Base-by-base conservation (phyloP, 1,140 invertebrate genomes). In the Reticulitermes speratus region DNA sequence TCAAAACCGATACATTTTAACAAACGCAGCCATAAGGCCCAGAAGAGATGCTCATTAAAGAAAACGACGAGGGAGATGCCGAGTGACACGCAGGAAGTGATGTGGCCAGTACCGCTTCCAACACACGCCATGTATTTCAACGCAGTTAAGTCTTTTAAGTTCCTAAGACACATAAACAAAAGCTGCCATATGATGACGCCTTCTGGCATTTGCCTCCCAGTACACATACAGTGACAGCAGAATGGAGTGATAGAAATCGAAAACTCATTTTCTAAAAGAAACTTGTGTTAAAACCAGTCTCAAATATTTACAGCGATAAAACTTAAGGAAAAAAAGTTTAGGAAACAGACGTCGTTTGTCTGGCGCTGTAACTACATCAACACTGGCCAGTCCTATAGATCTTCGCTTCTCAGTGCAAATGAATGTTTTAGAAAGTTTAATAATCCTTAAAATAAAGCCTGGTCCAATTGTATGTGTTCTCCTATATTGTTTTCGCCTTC, bases 251-350 rank as follows among this genome's bases (percentile, higher is more conserved):
- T 65, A 65, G 59, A 65, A 65, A 65, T 65, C 59, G 59, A 65
- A 65, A 65, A 65, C 59, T 65, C 59, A 65, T 65, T 65, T 65
- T 65, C 59, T 65, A 65, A 65, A 65, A 65, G 59, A 65, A 65
- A 65, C 59, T 65, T 65, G 59, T 65, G 59, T 65, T 65, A 65
- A n/a, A 65, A 23, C 59, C 59, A 65, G 59, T 65, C 59, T 65
- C 59, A 65, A 65, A 65, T 65, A 65, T 65, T 65, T 65, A 65
- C 59, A 65, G 59, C 59, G 59, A 65, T 65, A 65, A 65, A 65
- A n/a, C 25, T 65, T 65, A 23, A 65, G 59, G 59, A n/a, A 65
- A 65, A 59, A 65, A 65, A 65, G 59, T n/a, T 65, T n/a, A 0
- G 59, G 59, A n/a, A 65, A 65, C 59, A 65, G 59, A 65, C 14